These are phyloP conservation scores for Gasterosteus aculeatus DNA, from an alignment of 2,113 vertebrate species.

Conservation along the genomic window DNA sequence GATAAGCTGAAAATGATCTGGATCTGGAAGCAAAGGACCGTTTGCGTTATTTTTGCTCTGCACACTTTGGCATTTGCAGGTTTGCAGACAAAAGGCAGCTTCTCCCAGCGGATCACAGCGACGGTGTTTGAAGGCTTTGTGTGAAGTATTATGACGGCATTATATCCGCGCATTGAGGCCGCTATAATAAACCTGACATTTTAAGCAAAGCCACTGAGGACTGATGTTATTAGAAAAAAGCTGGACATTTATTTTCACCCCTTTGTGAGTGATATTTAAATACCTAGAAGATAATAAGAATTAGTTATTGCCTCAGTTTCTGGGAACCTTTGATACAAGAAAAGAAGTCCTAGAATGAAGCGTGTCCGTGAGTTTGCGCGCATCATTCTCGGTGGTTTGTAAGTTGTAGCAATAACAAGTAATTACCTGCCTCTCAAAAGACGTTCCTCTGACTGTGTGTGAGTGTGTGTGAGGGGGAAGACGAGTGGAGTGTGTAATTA, in stretches of 20 bases:
- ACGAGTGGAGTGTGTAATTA: constrained; percentile 63
- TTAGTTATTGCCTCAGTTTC: neutral
- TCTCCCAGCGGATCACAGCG: constrained; percentile 14
- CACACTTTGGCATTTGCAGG: constrained; percentile 67
- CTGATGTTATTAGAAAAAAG: constrained; percentile 7
- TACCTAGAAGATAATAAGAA: neutral
- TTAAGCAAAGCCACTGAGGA: neutral
- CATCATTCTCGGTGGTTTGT: constrained; percentile 25
- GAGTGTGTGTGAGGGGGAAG: constrained; percentile 33
- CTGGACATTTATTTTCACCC: neutral
- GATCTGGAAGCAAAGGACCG: constrained; percentile 7
- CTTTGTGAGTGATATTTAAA: neutral
- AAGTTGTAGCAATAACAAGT: constrained; percentile 35
- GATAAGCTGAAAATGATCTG: neutral
- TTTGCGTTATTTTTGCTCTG: constrained; percentile 30
- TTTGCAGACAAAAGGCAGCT: constrained; percentile 42
- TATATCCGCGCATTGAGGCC: neutral
- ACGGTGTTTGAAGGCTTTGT: constrained; percentile 30
- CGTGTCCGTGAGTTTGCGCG: neutral
- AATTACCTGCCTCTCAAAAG: constrained; percentile 44
- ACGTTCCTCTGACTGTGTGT: constrained; percentile 38
- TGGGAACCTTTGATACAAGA: no score
- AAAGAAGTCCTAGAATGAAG: neutral
- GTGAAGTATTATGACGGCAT: neutral
- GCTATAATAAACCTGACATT: neutral